Conservation (phyloP, 2,888 invertebrate genomes). For the Lasioglossum lativentre region DNA sequence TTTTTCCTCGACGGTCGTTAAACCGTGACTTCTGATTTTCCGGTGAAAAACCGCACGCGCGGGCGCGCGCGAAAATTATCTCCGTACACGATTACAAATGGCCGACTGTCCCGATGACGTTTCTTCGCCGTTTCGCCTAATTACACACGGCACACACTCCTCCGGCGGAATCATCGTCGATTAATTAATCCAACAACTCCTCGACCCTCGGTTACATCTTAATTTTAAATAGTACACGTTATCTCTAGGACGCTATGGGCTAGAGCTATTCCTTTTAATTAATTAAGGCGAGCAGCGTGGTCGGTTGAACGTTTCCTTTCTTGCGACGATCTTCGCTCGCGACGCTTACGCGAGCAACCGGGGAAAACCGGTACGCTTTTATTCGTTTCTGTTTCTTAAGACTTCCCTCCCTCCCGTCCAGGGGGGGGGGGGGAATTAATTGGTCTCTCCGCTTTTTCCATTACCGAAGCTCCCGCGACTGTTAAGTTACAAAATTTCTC, state of each 20-base stretch:
- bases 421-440: not conserved
- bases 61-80: not conserved
- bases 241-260: conserved; percentile 64
- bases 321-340: conserved; percentile 62
- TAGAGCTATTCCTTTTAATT: conserved; percentile 71
- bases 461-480: not conserved
- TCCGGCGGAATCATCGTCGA: conserved; percentile 43
- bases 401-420: not conserved
- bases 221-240: conserved; percentile 56
- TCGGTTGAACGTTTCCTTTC: conserved; percentile 64
- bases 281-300: conserved; percentile 76
- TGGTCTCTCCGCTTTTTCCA: not conserved
- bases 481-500: not conserved
- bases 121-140: conserved; percentile 11
- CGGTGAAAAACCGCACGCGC: not conserved
- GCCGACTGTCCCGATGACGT: conserved; percentile 24
- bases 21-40: not conserved
- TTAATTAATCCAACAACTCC: conserved; percentile 53
- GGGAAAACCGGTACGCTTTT: not conserved
- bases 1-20: not conserved
- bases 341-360: conserved; percentile 20
- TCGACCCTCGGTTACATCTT: conserved; percentile 53
- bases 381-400: not conserved
- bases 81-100: conserved; percentile 11
- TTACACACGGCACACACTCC: conserved; percentile 7